These are phyloP conservation scores for Hermodice carunculata DNA, from an alignment of 2,888 invertebrate species.

Conservation along the genomic window DNA sequence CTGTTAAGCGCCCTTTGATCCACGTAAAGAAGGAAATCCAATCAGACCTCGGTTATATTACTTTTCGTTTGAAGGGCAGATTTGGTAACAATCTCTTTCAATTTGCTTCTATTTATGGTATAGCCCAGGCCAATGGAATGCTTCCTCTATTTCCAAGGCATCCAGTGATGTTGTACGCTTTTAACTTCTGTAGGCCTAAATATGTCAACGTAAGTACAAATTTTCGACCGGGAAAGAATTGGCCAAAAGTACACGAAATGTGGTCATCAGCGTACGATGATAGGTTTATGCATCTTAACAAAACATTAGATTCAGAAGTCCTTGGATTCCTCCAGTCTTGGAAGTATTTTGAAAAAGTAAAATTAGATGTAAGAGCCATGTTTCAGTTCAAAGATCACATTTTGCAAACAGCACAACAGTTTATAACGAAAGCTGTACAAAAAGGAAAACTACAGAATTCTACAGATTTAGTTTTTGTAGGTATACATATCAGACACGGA, in stretches of 20 bases:
- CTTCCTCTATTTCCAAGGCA: slow-evolving; percentile 20
- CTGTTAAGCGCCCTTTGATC: no score
- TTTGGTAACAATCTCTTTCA: slow-evolving; percentile 44
- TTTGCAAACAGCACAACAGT: slow-evolving; percentile 11
- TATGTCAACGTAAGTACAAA: slow-evolving; percentile 8
- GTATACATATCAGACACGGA: slow-evolving; percentile 41
- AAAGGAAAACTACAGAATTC: slow-evolving; percentile 16
- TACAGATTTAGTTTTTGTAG: slow-evolving; percentile 27
- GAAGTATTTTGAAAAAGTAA: slow-evolving; percentile 41
- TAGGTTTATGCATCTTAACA: slow-evolving; percentile 35
- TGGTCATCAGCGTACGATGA: slow-evolving; percentile 33
- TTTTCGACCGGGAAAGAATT: slow-evolving; percentile 10
- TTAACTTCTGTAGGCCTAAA: no score
- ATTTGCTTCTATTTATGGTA: slow-evolving; percentile 41
- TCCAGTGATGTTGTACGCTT: no score
- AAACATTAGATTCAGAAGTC: slow-evolving; percentile 34
- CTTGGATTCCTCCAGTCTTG: slow-evolving; percentile 43
- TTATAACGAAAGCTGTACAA: slow-evolving; percentile 19
- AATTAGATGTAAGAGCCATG: slow-evolving; percentile 33
- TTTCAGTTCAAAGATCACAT: slow-evolving; percentile 25
- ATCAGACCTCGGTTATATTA: no score
- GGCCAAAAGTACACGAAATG: slow-evolving; percentile 26
- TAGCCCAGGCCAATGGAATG: slow-evolving; percentile 37
- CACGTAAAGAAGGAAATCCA: no score
- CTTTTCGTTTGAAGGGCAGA: slow-evolving; percentile 36